phyloP scores from a whole-genome alignment of 2,888 invertebrate genomes.

The Allygus modestus region DNA sequence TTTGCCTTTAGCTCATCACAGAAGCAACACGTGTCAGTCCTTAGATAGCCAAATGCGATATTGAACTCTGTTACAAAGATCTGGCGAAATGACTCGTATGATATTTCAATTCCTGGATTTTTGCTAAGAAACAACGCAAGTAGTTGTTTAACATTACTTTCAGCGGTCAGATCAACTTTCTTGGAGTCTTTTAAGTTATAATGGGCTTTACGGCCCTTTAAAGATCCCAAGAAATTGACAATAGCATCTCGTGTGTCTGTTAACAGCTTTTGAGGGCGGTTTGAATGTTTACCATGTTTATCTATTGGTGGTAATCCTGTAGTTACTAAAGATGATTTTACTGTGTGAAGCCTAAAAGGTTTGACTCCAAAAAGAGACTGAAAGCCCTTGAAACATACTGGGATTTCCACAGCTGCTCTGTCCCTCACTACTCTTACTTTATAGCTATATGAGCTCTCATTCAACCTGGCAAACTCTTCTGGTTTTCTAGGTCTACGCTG shows the following conservation, averaged over 20 bases:
- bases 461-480: constrained; percentile 32
- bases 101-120: constrained; percentile 35
- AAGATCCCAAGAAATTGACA: constrained; percentile 24
- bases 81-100: constrained; percentile 43
- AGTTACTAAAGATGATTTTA: constrained; percentile 20
- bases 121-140: constrained; percentile 23
- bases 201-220: constrained; percentile 30
- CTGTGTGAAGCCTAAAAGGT: constrained; percentile 18
- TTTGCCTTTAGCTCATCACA: constrained; percentile 57
- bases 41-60: constrained; percentile 27
- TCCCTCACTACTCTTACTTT: constrained; percentile 28
- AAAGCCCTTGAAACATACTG: constrained; percentile 58
- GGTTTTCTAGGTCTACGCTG: constrained; percentile 38
- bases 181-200: too few species aligned
- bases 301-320: constrained; percentile 53
- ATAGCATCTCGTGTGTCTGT: neutral
- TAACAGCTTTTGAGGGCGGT: constrained; percentile 17
- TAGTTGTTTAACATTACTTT: constrained; percentile 24
- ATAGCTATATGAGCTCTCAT: constrained; percentile 49
- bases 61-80: constrained; percentile 56
- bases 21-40: constrained; percentile 54
- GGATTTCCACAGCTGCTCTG: constrained; percentile 19
- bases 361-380: constrained; percentile 42
- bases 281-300: constrained; percentile 43
- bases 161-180: neutral